Evolutionary conservation across 2,888 invertebrate species (phyloP).

Genomic region (Synergus japonicus): DNA sequence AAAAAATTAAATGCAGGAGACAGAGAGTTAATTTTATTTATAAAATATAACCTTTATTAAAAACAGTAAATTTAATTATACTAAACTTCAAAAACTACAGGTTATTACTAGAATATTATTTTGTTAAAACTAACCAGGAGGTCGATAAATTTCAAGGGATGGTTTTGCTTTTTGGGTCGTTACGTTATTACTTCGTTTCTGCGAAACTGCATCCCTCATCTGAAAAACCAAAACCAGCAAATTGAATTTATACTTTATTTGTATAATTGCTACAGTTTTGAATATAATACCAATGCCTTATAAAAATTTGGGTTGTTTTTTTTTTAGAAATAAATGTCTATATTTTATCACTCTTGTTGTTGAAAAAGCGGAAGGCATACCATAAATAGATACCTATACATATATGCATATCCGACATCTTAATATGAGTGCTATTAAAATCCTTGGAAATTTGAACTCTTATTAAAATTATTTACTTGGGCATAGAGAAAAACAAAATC

Average conservation of each 20-base stretch:
- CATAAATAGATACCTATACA: no score
- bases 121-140: constrained; percentile 84
- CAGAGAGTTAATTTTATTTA: no score
- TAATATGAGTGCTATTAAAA: no score
- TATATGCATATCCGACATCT: no score
- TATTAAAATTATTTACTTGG: no score
- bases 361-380: no score
- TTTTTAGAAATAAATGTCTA: no score
- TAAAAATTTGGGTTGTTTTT: no score
- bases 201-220: constrained; percentile 82
- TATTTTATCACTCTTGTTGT: no score
- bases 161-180: constrained; percentile 86
- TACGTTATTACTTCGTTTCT: constrained; percentile 87
- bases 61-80: background rate
- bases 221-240: constrained; percentile 56
- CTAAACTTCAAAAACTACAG: background rate
- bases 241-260: background rate
- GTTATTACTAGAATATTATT: constrained; percentile 10
- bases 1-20: no score
- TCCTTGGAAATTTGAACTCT: no score
- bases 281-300: background rate
- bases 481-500: no score
- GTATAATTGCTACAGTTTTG: background rate
- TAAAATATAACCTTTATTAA: background rate
- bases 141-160: constrained; percentile 92